Evolutionary conservation across 2,888 invertebrate species (phyloP).

Genomic region (Euzetes globulus): DNA sequence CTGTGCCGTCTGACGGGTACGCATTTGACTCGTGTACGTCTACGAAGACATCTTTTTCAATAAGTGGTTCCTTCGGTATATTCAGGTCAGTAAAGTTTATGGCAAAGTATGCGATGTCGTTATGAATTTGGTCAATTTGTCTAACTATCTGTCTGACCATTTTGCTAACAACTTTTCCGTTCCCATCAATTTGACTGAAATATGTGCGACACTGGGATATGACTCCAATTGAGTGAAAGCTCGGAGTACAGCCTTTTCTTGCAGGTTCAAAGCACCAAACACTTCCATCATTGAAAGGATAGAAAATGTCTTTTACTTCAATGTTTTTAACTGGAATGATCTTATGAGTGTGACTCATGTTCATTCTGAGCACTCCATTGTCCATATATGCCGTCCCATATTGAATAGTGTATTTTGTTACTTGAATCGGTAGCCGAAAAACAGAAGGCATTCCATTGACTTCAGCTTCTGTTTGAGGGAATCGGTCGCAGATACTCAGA

Average conservation of each 20-base stretch:
- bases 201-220: neutral
- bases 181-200: neutral
- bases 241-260: neutral
- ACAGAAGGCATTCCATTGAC: neutral
- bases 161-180: neutral
- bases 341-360: too few relatives aligned
- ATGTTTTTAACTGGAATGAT: too few relatives aligned
- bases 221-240: neutral
- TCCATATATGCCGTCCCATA: too few relatives aligned
- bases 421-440: too few relatives aligned
- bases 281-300: too few relatives aligned
- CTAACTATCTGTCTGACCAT: neutral
- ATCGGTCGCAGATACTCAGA: neutral
- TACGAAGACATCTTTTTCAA: neutral
- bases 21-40: neutral
- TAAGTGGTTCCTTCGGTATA: neutral
- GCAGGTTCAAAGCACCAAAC: neutral
- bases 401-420: too few relatives aligned
- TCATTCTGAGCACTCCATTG: too few relatives aligned
- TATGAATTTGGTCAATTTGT: too few relatives aligned
- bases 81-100: neutral
- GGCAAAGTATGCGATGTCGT: neutral
- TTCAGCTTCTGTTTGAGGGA: neutral
- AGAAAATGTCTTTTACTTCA: too few relatives aligned
- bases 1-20: neutral